Base-by-base conservation (phyloP, 2,113 vertebrate species). In the Heliornis fulica region DNA sequence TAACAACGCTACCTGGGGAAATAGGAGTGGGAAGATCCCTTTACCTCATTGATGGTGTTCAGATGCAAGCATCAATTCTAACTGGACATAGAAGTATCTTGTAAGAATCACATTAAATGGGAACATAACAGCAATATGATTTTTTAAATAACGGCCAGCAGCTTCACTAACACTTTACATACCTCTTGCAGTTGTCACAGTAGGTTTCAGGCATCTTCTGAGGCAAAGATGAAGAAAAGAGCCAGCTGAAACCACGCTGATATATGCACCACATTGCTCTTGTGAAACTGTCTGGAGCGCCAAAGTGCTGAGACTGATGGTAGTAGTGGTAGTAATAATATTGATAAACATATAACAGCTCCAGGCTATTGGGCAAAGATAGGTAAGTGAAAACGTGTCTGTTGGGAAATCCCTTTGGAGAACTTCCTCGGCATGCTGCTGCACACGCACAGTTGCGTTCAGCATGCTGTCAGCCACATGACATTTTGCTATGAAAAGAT, bases 341-440 rank as follows among this genome's bases (percentile, higher is more conserved):
- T 25, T 76, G 20, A 78, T 91, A 93, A 94, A 90, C 75, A 65
- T 50, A 4, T 20, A 80, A 83, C 85, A 94, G 63, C 91, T 94
- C 32, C 77, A 87, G 72, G 76, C 89, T 91, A 32, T 69, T 93
- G 89, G 89, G 78, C 84, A 93, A 70, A 95, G 89, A 54, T 87
- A 77, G 90, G 89, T 70, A 71, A 87, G 46, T 69, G 75, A 74
- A 95, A 80, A 63, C 2, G 5, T 40, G 23, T 76, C 78, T 72
- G 23, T 53, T 64, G 60, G 77, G 80, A 95, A 66, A 82, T 71
- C 70, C 60, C 90, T 64, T 78, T 88, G 56, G 90, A 69, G 76
- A 80, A 29, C 83, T 84, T 59, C 71, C 51, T 89, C 2, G 8
- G 54, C 21, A 4, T 51, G 50, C 70, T 69, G 70, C 17, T 48